These are phyloP conservation scores for Antennarius striatus DNA, from an alignment of 2,113 vertebrate genomes.

Conservation along the genomic window DNA sequence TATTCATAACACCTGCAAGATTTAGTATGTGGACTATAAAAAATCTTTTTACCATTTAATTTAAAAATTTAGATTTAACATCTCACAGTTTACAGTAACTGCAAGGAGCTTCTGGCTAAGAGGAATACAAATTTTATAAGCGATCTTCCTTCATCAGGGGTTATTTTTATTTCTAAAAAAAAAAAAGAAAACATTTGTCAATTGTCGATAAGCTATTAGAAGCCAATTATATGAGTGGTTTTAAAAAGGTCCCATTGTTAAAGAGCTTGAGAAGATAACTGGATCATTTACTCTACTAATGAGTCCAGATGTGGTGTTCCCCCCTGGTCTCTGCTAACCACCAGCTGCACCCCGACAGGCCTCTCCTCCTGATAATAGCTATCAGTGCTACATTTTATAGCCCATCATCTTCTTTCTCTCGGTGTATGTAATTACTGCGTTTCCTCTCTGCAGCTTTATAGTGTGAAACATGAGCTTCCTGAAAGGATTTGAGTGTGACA, in stretches of 20 bases:
- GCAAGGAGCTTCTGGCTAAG: no score
- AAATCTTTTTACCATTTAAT: no score
- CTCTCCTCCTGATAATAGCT: conserved; percentile 8
- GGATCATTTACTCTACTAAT: conserved; percentile 1
- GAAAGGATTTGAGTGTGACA: background rate
- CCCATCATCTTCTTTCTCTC: conserved; percentile 8
- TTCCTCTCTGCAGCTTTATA: conserved; percentile 6
- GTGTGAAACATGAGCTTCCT: background rate
- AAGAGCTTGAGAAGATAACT: background rate
- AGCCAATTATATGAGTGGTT: background rate
- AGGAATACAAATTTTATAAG: no score
- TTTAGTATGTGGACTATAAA: no score
- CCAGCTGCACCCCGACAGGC: conserved; percentile 36
- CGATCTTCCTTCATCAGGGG: no score
- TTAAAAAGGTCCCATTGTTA: background rate
- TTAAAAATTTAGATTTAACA: no score
- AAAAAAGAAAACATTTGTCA: no score
- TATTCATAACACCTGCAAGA: no score
- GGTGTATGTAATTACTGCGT: conserved; percentile 43
- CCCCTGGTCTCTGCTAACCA: background rate
- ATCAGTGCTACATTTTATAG: conserved; percentile 14
- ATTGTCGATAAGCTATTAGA: background rate
- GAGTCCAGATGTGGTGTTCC: background rate
- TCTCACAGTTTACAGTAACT: no score
- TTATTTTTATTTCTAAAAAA: no score